phyloP scores from a whole-genome alignment of 2,888 invertebrate species.

The Agrochola litura region DNA sequence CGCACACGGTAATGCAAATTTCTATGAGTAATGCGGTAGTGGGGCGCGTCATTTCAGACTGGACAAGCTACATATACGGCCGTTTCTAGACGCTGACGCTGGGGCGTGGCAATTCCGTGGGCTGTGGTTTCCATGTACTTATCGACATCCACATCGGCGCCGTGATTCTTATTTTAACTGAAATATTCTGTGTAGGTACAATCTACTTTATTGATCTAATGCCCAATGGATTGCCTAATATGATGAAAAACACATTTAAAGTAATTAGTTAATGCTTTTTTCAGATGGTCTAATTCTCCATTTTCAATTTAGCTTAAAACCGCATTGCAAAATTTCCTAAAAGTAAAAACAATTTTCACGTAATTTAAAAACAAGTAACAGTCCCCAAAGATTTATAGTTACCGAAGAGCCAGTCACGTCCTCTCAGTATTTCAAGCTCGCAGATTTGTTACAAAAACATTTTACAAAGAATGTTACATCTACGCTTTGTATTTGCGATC shows the following conservation, averaged over 20 bases:
- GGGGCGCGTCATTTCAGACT: too few relatives aligned
- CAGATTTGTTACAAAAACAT: slow-evolving; percentile 64
- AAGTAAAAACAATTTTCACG: slow-evolving; percentile 28
- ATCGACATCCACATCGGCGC: not conserved
- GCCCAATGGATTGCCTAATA: not conserved
- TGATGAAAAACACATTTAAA: not conserved
- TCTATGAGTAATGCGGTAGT: too few relatives aligned
- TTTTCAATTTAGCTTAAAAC: not conserved
- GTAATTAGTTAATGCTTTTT: not conserved
- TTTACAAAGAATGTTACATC: slow-evolving; percentile 64
- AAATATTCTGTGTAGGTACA: not conserved
- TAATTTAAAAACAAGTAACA: slow-evolving; percentile 49
- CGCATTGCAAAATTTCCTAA: not conserved
- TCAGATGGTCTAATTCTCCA: not conserved
- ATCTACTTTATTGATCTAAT: not conserved
- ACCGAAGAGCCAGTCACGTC: slow-evolving; percentile 56
- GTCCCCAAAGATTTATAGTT: slow-evolving; percentile 48
- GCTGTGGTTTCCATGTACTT: not conserved
- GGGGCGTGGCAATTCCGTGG: not conserved
- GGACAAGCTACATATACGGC: not conserved
- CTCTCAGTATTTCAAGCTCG: slow-evolving; percentile 41
- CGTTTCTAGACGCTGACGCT: not conserved
- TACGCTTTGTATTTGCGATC: slow-evolving; percentile 64
- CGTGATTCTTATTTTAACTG: not conserved
- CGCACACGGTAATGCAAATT: too few relatives aligned